Conservation (phyloP, 2,888 invertebrate genomes). For the Coremacera marginata region DNA sequence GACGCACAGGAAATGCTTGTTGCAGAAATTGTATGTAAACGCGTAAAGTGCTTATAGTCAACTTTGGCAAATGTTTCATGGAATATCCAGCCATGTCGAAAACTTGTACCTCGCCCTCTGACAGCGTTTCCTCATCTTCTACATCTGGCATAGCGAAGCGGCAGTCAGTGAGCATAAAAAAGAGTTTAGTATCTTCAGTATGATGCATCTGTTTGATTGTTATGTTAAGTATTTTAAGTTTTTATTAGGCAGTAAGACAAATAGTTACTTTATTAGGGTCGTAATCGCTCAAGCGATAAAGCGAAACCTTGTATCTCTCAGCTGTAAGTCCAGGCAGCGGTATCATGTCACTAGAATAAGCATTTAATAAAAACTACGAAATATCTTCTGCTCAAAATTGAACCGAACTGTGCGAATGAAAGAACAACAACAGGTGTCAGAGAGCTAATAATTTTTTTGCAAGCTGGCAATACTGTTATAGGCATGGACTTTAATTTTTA, state of each 20-base stretch:
- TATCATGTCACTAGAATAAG: conserved; percentile 40
- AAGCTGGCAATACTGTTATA: too few relatives aligned
- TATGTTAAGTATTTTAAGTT: background rate
- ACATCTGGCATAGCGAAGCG: conserved; percentile 65
- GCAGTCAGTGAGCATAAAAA: conserved; percentile 80
- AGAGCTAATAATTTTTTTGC: too few relatives aligned
- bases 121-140: conserved; percentile 47
- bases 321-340: conserved; percentile 44
- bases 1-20: conserved; percentile 61
- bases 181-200: conserved; percentile 76
- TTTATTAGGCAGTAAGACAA: background rate
- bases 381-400: background rate
- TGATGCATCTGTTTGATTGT: conserved; percentile 72
- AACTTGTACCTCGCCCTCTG: conserved; percentile 76
- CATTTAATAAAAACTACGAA: background rate
- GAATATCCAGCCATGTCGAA: conserved; percentile 78
- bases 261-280: conserved; percentile 71
- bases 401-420: background rate
- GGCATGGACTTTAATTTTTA: too few relatives aligned
- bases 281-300: conserved; percentile 74
- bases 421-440: too few relatives aligned
- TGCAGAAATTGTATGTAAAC: conserved; percentile 61
- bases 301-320: conserved; percentile 71
- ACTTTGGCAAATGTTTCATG: conserved; percentile 75
- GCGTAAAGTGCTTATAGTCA: conserved; percentile 60